These are phyloP conservation scores for Tetragonula clypearis DNA, from an alignment of 1,140 invertebrate species.

Conservation along the genomic window DNA sequence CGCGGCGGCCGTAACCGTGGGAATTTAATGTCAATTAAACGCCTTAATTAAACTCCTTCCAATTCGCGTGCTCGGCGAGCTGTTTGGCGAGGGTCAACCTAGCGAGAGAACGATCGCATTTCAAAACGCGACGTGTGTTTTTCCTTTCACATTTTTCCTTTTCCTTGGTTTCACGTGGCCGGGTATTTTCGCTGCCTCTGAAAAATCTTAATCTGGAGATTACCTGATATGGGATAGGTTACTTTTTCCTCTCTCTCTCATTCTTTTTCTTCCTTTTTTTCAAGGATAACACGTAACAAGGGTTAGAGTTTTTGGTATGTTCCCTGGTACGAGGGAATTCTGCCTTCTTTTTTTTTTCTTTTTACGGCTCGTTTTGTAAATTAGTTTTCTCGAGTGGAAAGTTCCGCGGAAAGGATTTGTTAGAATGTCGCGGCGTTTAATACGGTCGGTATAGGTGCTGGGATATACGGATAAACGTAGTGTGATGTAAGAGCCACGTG, in stretches of 20 bases:
- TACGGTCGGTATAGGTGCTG: background rate
- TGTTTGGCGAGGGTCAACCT: no score
- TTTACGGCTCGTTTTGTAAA: background rate
- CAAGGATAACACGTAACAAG: background rate
- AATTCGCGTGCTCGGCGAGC: background rate
- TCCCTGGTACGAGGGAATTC: background rate
- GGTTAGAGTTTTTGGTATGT: background rate
- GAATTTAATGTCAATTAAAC: background rate
- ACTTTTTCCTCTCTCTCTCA: background rate
- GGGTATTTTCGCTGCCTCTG: background rate
- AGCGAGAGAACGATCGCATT: background rate
- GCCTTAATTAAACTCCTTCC: background rate
- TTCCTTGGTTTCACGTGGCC: background rate
- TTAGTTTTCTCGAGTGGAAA: background rate
- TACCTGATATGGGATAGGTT: background rate
- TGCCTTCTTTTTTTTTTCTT: background rate
- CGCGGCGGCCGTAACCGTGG: background rate
- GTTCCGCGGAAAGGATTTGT: background rate
- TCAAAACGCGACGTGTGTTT: no score
- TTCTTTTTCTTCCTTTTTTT: background rate
- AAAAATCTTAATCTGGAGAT: constrained; percentile 7
- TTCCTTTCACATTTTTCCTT: background rate
- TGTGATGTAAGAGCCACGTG: no score
- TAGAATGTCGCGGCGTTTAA: background rate
- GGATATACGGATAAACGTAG: background rate